Percentiles rank a stretch among this genome's conserved stretches.
Evolutionary conservation across 2,113 vertebrate genomes (phyloP).

Genomic region (Phodopus roborovskii): DNA sequence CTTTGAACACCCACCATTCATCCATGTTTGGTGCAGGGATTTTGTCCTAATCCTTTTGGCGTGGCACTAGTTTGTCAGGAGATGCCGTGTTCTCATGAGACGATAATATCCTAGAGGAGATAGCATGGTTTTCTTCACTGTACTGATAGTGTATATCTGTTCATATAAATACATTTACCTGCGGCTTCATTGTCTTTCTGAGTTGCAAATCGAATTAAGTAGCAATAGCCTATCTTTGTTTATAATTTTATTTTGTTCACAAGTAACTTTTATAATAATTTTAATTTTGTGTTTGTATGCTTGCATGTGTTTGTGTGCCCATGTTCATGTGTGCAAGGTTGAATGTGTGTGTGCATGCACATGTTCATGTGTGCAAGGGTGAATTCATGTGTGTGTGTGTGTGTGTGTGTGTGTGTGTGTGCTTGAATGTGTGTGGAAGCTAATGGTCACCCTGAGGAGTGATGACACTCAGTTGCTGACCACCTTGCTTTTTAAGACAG

Average conservation of each 20-base stretch:
- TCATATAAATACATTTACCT: neutral
- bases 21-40: neutral
- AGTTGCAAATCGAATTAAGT: neutral
- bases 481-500: neutral
- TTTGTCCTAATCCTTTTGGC: neutral
- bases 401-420: neutral
- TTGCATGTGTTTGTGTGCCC: neutral
- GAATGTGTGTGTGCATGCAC: neutral
- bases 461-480: neutral
- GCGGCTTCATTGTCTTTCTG: neutral
- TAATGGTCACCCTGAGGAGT: neutral
- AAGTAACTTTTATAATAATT: neutral
- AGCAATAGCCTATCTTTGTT: neutral
- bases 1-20: neutral
- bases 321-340: neutral
- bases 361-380: neutral
- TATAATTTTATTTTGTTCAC: neutral
- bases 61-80: neutral
- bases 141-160: neutral
- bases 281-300: neutral
- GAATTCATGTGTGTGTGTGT: neutral
- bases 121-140: neutral
- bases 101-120: neutral
- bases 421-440: neutral
- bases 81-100: neutral